Base-by-base conservation (phyloP, 2,888 invertebrate species). In the Conus canariensis region DNA sequence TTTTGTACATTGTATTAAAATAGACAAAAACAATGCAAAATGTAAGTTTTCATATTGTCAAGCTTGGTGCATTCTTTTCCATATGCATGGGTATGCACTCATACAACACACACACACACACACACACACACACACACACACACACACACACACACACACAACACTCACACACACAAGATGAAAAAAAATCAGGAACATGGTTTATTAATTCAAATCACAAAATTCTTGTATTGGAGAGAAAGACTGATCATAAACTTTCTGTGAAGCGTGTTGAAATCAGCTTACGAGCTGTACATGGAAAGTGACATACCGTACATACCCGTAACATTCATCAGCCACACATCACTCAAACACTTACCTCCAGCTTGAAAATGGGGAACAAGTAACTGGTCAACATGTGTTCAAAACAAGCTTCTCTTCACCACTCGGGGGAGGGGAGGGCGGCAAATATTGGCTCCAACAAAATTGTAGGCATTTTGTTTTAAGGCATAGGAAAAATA, bases 221-320 rank as follows among this genome's bases (percentile, higher is more conserved):
- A 74, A 74, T 74, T 74, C n/a, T 74, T 74, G n/a, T 74, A n/a
- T 74, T 74, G 74, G 74, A 22, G 74, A 74, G 74, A 74, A 74
- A 74, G 74, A 74, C 74, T 74, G 74, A 74, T 74, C 74, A 74
- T 74, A 74, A 74, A 74, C 74, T 74, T 74, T 74, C n/a, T 74
- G 74, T 74, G 74, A 74, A 74, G 74, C 74, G 74, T n/a, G 10
- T 74, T 74, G 74, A 74, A 74, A 25, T n/a, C 74, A 74, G 25
- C 74, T n/a, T 10, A 74, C 8, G n/a, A 74, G 74, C 74, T 74
- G 74, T 74, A 10, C n/a, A 74, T 64, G 64, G 64, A 64, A 64
- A 64, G 25, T 74, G 22, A 74, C 25, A 74, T 25, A 25, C 74
- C 74, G 74, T n/a, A 74, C 74, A 25, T 74, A 74, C 25, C 74